phyloP scores from a whole-genome alignment of 2,113 vertebrate species.

The Corythoichthys haematopterus region DNA sequence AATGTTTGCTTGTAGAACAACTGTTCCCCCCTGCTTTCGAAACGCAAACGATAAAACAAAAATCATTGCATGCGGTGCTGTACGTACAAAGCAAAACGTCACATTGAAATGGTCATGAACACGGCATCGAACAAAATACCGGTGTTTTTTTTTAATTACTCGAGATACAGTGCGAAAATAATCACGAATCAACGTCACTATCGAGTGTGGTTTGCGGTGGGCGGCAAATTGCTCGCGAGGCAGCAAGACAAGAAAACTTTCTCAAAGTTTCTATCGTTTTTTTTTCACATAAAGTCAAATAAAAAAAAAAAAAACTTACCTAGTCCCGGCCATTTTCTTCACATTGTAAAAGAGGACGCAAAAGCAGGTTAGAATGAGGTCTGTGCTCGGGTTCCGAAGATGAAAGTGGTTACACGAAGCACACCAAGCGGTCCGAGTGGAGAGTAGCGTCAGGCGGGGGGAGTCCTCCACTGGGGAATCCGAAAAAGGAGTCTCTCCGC shows the following conservation, averaged over 20 bases:
- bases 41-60: neutral
- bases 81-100: neutral
- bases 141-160: neutral
- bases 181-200: neutral
- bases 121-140: neutral
- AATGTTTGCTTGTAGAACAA: neutral
- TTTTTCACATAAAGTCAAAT: too few relatives aligned
- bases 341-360: slow-evolving; percentile 59
- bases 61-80: neutral
- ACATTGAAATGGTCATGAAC: neutral
- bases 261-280: neutral
- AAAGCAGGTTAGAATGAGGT: neutral
- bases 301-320: slow-evolving; percentile 39
- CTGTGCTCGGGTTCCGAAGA: neutral
- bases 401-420: neutral
- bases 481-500: slow-evolving; percentile 61
- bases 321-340: slow-evolving; percentile 69
- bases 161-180: neutral
- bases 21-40: neutral
- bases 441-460: slow-evolving; percentile 11
- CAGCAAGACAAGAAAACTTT: slow-evolving; percentile 22
- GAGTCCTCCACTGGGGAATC: slow-evolving; percentile 37
- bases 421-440: neutral
- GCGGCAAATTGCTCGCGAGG: slow-evolving; percentile 6
- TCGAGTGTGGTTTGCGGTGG: neutral